Conservation (phyloP, 2,797 vertebrate species). For the Silurus lanzhouensis region DNA sequence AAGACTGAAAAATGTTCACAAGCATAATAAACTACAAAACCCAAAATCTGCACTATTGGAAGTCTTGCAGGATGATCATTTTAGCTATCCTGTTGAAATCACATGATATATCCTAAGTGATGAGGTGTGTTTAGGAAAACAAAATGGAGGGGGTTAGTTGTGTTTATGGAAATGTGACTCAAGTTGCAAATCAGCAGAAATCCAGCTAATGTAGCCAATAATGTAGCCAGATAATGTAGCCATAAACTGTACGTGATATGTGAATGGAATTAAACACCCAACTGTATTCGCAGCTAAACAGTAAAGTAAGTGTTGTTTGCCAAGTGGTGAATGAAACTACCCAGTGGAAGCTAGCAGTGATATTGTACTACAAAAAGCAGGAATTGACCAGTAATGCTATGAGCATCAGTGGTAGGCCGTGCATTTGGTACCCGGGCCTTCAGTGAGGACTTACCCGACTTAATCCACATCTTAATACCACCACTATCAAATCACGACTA, state of each 20-base stretch:
- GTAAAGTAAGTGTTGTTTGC: not conserved
- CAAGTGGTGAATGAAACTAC: not conserved
- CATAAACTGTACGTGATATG: not conserved
- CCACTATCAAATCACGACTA: no score
- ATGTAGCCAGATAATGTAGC: not conserved
- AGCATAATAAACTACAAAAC: not conserved
- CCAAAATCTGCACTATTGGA: not conserved
- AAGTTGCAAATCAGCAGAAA: constrained; percentile 9
- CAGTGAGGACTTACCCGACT: no score
- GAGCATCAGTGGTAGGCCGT: no score
- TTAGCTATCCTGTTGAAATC: not conserved
- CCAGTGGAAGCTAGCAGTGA: not conserved
- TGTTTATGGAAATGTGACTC: constrained; percentile 14
- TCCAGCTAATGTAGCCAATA: not conserved
- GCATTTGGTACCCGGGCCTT: no score
- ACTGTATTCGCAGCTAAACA: not conserved
- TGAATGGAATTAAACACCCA: not conserved
- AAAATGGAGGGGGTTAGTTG: not conserved
- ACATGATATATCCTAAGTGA: not conserved
- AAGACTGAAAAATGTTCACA: not conserved
- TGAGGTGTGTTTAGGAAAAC: constrained; percentile 18
- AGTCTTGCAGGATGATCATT: not conserved
- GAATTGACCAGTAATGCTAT: not conserved
- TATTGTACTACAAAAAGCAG: not conserved
- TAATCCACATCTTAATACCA: no score